Base-by-base conservation (phyloP, 2,797 vertebrate species). In the Mus caroli region DNA sequence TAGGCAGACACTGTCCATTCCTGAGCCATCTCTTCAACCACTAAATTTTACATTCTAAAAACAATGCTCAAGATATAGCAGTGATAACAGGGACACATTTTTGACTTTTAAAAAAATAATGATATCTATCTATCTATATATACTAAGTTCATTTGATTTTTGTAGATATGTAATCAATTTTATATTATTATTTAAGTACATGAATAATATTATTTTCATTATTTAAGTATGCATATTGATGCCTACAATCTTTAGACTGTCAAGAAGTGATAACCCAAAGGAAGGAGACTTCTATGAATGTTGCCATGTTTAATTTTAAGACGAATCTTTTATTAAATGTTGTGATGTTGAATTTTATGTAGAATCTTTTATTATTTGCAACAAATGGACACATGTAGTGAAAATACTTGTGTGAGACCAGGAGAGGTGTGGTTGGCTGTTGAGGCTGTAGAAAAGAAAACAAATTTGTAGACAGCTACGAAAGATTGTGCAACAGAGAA, bases 11-110 rank as follows among this genome's bases (percentile, higher is more conserved):
- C 4, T 37, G 8, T 17, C 31, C 37, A 56, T 28, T 14, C 4
- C 46, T 24, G 20, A 52, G 34, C 12, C 3, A 7, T 31, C 52
- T 84, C 64, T 89, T 34, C 3, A 89, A 67, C 2, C 83, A 46
- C 54, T 58, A 88, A 94, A 91, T 79, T 94, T 52, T 82, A 60
- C 14, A 93, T 77, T 88, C 34, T n/a, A 78, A 87, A 94, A 71
- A 75, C 2, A 71, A 24, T 60, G 77, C 1, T 88, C 31, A 92
- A 80, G 79, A 69, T 56, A 94, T 52, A 6, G 8, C 13, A 79
- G 92, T 43, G 43, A 37, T 20, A 28, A 87, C 76, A 94, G 40
- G 19, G 62, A 87, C 31, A 34, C 67, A 78, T 71, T 90, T 90
- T 92, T 52, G 2, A 54, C 22, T 46, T 94, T 88, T 79, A 40